Evolutionary conservation across 2,888 invertebrate genomes (phyloP), one percentile per base, ranked within the genome.

Genomic region (Nomada fucata): DNA sequence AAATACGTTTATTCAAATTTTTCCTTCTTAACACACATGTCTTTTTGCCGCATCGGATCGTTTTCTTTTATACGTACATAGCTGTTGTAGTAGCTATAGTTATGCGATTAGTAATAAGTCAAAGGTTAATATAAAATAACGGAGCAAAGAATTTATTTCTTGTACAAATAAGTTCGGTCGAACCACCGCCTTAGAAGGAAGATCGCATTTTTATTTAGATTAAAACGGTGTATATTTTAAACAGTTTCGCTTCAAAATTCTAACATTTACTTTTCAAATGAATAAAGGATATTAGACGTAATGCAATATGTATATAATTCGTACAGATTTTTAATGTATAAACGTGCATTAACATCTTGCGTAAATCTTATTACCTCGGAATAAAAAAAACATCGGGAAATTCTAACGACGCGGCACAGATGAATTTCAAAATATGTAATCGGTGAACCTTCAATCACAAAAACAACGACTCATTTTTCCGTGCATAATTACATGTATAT

Each of bases 391-490:
- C 15, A 42, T 36, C 15, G 2, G 23, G 15, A 47, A 50, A 50
- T 71, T 15, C n/a, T 26, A 64, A 57, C 57, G 15, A 47, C n/a
- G 13, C 61, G 44, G 11, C 4, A 61, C 10, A 29, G 47, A 26
- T 50, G 57, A 59, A 23, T 50, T 76, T 52, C n/a, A 59, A 77
- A 59, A 47, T 44, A 60, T 23, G 13, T 23, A 59, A 59, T 20
- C 2, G 7, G 55, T 47, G 23, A 44, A 72, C 29, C 47, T 50
- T 26, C 20, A 10, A 23, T 50, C 23, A 50, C 13, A 65, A 20
- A n/a, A 7, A 60, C 42, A 60, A 68, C 15, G 18, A 53, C 13
- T 60, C 29, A 9, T n/a, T 53, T 36, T 20, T 0, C 18, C 29
- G 20, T 11, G 47, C 29, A 10, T 53, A 20, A 18, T 13, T 10